Conservation (phyloP, 2,888 invertebrate species). For the Drosophila subquinaria region DNA sequence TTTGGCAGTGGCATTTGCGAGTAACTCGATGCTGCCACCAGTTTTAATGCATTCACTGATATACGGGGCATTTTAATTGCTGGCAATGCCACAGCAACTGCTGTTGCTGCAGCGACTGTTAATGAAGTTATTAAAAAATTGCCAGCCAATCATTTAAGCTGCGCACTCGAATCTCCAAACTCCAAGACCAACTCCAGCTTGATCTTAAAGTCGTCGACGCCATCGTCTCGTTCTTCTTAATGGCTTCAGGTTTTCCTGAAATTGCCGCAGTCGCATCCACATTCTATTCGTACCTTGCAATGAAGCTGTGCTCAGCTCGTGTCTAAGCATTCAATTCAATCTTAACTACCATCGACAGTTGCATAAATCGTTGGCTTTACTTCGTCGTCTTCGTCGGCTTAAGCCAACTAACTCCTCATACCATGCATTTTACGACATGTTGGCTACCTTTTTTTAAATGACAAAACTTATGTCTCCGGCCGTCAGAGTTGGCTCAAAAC, state of each 20-base stretch:
- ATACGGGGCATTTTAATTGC: slow-evolving; percentile 65
- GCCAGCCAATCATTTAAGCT: slow-evolving; percentile 70
- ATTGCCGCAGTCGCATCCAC: slow-evolving; percentile 32
- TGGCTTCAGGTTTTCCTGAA: slow-evolving; percentile 50
- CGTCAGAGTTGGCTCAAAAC: slow-evolving; percentile 24
- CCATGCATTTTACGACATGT: slow-evolving; percentile 58
- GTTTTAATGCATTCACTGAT: slow-evolving; percentile 55
- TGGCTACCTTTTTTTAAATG: slow-evolving; percentile 39
- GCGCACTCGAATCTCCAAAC: slow-evolving; percentile 10
- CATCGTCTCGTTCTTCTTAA: slow-evolving; percentile 38
- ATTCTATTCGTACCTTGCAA: slow-evolving; percentile 52
- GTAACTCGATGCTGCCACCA: slow-evolving; percentile 10
- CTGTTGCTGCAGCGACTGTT: slow-evolving; percentile 33
- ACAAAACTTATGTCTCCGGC: slow-evolving; percentile 44
- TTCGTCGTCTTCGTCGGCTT: slow-evolving; percentile 6
- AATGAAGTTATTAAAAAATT: slow-evolving; percentile 82
- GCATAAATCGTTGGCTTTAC: slow-evolving; percentile 71
- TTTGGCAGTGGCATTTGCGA: slow-evolving; percentile 26
- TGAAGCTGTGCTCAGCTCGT: slow-evolving; percentile 70
- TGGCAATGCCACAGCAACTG: slow-evolving; percentile 2
- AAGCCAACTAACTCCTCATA: slow-evolving; percentile 16
- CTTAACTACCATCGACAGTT: slow-evolving; percentile 77
- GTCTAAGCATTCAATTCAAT: slow-evolving; percentile 81
- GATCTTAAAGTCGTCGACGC: slow-evolving; percentile 34
- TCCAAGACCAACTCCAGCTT: slow-evolving; percentile 2